A percentile compares a stretch with the other conserved stretches of the same genome.
phyloP scores from a whole-genome alignment of 2,797 vertebrate species.

The Iguana delicatissima region DNA sequence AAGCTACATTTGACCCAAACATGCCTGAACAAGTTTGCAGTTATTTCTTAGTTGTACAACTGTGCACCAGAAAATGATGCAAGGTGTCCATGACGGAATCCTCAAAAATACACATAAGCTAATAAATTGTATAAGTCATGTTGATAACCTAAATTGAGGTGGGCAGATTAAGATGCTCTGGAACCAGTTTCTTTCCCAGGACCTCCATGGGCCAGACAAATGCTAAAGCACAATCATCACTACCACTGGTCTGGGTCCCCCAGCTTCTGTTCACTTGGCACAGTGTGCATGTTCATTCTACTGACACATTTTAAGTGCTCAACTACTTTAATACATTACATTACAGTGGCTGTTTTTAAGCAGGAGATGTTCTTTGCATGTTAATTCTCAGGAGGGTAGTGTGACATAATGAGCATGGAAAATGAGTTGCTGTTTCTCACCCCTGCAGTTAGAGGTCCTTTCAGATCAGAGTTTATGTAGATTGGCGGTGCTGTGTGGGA shows the following conservation, averaged over 20 bases:
- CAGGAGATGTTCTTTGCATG: neutral
- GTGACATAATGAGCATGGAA: constrained; percentile 75
- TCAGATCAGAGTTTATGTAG: constrained; percentile 87
- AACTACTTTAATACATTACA: neutral
- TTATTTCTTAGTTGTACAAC: neutral
- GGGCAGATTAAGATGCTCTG: too few species aligned
- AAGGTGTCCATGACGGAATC: neutral
- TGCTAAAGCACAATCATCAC: too few species aligned
- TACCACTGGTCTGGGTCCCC: too few species aligned
- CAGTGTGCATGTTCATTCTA: too few species aligned
- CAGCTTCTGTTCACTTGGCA: too few species aligned
- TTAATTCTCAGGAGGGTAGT: constrained; percentile 51
- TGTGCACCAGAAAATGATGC: neutral
- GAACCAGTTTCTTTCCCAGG: too few species aligned
- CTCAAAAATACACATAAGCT: neutral
- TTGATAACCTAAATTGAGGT: neutral
- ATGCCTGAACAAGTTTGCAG: neutral
- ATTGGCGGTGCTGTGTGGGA: constrained; percentile 83
- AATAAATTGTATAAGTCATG: neutral
- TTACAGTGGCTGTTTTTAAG: constrained; percentile 4
- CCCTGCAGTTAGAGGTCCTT: constrained; percentile 86
- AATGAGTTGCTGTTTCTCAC: constrained; percentile 79
- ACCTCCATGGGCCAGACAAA: too few species aligned
- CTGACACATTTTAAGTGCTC: neutral
- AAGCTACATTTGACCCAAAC: neutral